Evolutionary conservation across 2,888 invertebrate genomes (phyloP).

Genomic region (Biston stratarius): DNA sequence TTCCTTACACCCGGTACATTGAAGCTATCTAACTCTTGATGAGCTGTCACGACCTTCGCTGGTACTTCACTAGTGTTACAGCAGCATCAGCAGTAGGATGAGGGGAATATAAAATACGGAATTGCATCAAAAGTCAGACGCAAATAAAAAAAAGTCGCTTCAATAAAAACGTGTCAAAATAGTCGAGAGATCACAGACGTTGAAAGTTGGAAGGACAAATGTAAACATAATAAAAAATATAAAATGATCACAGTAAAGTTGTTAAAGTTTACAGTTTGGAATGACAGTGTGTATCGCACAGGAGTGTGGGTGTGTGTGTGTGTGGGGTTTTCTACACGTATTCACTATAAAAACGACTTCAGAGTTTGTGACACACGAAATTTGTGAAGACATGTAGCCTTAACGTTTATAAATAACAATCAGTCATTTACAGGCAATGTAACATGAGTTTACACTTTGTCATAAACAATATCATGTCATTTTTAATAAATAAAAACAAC

Average conservation of each 20-base stretch:
- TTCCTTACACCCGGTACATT: too few relatives aligned
- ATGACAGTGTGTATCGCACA: conserved; percentile 37
- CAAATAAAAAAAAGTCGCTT: conserved; percentile 17
- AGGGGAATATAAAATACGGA: not conserved
- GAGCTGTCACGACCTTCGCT: too few relatives aligned
- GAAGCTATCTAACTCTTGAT: too few relatives aligned
- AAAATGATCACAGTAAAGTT: conserved; percentile 71
- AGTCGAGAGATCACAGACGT: conserved; percentile 72
- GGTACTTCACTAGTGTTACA: too few relatives aligned
- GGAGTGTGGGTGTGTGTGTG: not conserved
- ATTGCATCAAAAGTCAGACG: conserved; percentile 6
- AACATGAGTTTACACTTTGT: not conserved
- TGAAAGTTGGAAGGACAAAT: conserved; percentile 69
- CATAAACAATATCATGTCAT: not conserved
- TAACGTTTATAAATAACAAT: not conserved
- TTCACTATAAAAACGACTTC: conserved; percentile 2
- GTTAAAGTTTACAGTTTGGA: conserved; percentile 46
- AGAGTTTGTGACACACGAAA: conserved; percentile 8
- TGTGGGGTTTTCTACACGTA: too few relatives aligned
- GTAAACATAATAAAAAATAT: conserved; percentile 56
- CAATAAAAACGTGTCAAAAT: conserved; percentile 34
- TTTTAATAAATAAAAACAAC: not conserved
- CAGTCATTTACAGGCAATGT: not conserved
- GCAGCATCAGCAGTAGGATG: too few relatives aligned
- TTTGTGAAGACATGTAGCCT: not conserved